These are phyloP conservation scores for Rhipidura dahli DNA, from an alignment of 2,113 vertebrate genomes.

Conservation along the genomic window DNA sequence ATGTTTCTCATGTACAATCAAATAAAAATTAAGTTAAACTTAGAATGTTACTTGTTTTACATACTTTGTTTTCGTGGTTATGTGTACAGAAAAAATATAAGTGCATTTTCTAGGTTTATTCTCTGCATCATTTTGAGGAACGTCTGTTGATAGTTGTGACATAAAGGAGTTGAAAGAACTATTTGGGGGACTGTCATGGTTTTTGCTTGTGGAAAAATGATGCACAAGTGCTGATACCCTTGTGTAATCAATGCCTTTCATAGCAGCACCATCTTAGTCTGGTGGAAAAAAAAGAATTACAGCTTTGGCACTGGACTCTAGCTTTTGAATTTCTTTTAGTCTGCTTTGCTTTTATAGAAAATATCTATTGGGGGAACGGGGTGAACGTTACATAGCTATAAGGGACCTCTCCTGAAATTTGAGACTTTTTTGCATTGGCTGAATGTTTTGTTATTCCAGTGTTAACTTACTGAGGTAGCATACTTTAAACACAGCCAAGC, in stretches of 20 bases:
- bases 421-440: background rate
- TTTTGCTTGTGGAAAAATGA: background rate
- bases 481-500: background rate
- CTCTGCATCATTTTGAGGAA: background rate
- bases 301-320: background rate
- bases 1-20: background rate
- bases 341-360: background rate
- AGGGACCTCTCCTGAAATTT: background rate
- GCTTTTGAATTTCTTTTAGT: background rate
- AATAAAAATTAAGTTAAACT: background rate
- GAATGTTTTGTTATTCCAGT: background rate
- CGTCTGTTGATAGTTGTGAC: background rate
- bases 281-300: background rate
- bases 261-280: background rate
- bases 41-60: background rate
- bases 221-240: background rate
- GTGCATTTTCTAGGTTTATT: background rate
- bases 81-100: background rate
- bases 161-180: background rate
- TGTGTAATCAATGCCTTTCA: background rate
- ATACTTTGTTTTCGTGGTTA: background rate
- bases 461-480: background rate
- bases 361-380: rapidly evolving
- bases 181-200: background rate
- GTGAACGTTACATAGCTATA: background rate